Evolutionary conservation across 2,888 invertebrate genomes (phyloP), one percentile per base, ranked within the genome.

Genomic region (Orthosia gothica): DNA sequence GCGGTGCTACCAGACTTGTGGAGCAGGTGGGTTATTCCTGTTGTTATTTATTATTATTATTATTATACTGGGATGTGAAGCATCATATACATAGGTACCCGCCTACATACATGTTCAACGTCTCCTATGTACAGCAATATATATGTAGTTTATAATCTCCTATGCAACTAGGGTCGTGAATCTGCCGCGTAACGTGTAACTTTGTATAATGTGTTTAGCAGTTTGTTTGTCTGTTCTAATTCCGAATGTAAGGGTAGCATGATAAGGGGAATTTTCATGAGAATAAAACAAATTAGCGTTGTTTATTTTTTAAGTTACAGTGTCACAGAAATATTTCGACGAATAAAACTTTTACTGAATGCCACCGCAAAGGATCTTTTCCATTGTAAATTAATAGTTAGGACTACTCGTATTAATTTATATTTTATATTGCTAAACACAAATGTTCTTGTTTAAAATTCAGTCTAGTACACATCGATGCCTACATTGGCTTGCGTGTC

Each of bases 11-110:
- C n/a, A n/a, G n/a, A n/a, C n/a, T n/a, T n/a, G n/a, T n/a, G n/a
- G n/a, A n/a, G n/a, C n/a, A n/a, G n/a, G n/a, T n/a, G n/a, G n/a
- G n/a, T n/a, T n/a, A n/a, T n/a, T n/a, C n/a, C n/a, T n/a, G n/a
- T n/a, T n/a, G n/a, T n/a, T n/a, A n/a, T n/a, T n/a, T n/a, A n/a
- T n/a, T n/a, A n/a, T n/a, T n/a, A n/a, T n/a, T n/a, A n/a, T n/a
- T n/a, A n/a, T n/a, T n/a, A n/a, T n/a, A 87, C 75, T 88, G 79
- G 81, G 76, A 89, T 89, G 87, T 87, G 83, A 87, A 89, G 83
- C 88, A 83, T 77, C 76, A 78, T 63, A 62, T 73, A 71, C 12
- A 32, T 65, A 69, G 40, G 40, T 40, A 40, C 40, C 9, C 1
- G 40, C 9, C 57, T 69, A 69, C 11, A 26, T 58, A 59, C 20